These are phyloP conservation scores for Selene dorsalis DNA, from an alignment of 2,797 vertebrate species.

Conservation along the genomic window DNA sequence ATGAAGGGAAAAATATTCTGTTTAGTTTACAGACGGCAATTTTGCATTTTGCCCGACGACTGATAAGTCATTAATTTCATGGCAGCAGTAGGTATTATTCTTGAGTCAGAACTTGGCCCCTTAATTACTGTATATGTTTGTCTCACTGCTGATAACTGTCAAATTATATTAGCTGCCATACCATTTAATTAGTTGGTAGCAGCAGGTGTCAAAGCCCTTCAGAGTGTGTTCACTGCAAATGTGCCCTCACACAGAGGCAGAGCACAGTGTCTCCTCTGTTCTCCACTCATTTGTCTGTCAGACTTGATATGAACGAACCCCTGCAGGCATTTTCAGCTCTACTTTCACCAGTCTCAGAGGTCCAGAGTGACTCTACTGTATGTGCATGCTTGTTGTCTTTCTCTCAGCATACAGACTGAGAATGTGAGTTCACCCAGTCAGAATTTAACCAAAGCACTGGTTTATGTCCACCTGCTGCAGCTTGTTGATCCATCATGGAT, in stretches of 20 bases:
- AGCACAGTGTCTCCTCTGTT: slow-evolving; percentile 75
- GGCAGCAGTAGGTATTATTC: slow-evolving; percentile 74
- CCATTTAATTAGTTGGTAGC: slow-evolving; percentile 83
- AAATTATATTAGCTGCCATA: slow-evolving; percentile 83
- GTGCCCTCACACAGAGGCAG: slow-evolving; percentile 74
- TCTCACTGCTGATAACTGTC: slow-evolving; percentile 83
- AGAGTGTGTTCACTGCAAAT: slow-evolving; percentile 65
- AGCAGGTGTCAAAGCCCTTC: slow-evolving; percentile 84
- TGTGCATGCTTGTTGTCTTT: slow-evolving; percentile 14
- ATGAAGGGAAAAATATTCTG: slow-evolving; percentile 70
- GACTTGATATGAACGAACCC: slow-evolving; percentile 72
- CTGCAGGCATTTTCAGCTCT: slow-evolving; percentile 55
- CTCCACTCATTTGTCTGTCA: slow-evolving; percentile 70
- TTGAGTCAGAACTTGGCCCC: slow-evolving; percentile 73
- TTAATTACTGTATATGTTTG: slow-evolving; percentile 86
- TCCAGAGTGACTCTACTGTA: slow-evolving; percentile 19
- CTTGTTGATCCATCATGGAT: neutral
- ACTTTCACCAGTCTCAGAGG: slow-evolving; percentile 25
- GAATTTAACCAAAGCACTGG: neutral
- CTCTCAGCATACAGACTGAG: slow-evolving; percentile 15
- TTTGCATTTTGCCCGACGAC: slow-evolving; percentile 64
- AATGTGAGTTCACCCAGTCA: neutral
- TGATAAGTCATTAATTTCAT: slow-evolving; percentile 82
- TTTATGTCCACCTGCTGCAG: neutral
- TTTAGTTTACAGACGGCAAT: slow-evolving; percentile 71